Evolutionary conservation across 2,888 invertebrate species (phyloP), one percentile per base, ranked within the genome.

Genomic region (Nomada hirtipes): DNA sequence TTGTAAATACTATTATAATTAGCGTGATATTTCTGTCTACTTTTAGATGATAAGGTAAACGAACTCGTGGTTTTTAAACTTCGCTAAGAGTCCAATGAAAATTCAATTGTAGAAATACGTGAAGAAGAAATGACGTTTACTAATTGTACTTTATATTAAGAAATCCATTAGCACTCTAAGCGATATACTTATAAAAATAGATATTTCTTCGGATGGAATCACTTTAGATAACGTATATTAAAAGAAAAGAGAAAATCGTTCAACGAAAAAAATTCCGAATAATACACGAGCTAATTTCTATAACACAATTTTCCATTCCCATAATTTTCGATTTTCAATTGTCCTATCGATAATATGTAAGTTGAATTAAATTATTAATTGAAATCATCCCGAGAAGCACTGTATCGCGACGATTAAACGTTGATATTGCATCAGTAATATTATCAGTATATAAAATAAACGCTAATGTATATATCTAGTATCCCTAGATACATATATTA

Each of bases 381-480:
- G 3, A 10, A 50, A 47, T 20, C 71, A 42, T 26, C 13, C 23
- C 26, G 13, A 44, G 65, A 36, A 60, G 61, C 65, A 55, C 55
- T 63, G 67, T 63, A 47, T 42, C 76, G 20, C 15, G 55, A 63
- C 20, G 53, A 69, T 50, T 42, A 50, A 15, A 29, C 26, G 26
- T 60, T 23, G 13, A 36, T 23, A 29, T 63, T 47, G 4, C 67
- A n/a, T 55, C 74, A 68, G 47, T 63, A 36, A 36, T 53, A 36
- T 42, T 47, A 10, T 26, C 2, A 20, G 7, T 76, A 68, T 36
- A 50, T n/a, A 11, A 36, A 36, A 65, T 53, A 70, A 60, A 50
- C 23, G 44, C 55, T 53, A 65, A 36, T 79, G 67, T 72, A 76
- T 69, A 82, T 68, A 74, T 67, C 72, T 50, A 75, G 61, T 72